Conservation (phyloP, 2,888 invertebrate genomes). For the Caenorhabditis plicata region DNA sequence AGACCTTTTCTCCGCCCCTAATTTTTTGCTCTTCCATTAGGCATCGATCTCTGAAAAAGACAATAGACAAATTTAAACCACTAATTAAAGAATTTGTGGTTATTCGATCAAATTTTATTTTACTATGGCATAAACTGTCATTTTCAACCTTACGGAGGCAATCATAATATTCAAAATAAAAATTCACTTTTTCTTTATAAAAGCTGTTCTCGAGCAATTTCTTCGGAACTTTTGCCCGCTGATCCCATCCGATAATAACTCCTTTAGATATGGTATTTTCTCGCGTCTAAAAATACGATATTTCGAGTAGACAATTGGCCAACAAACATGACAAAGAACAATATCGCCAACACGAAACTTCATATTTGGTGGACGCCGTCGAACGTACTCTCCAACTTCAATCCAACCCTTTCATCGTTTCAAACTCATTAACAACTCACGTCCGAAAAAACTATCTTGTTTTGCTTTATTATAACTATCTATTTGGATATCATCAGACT, state of each 20-base stretch:
- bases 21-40: too few relatives aligned
- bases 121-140: neutral
- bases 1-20: too few relatives aligned
- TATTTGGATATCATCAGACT: constrained; percentile 1
- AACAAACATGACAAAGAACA: constrained; percentile 66
- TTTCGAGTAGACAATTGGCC: neutral
- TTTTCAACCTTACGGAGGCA: too few relatives aligned
- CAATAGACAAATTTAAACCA: too few relatives aligned
- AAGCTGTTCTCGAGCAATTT: constrained; percentile 66
- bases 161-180: neutral
- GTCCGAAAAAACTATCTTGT: constrained; percentile 11
- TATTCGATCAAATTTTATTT: neutral
- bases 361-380: constrained; percentile 66
- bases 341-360: constrained; percentile 71
- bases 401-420: neutral
- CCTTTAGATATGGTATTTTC: constrained; percentile 66
- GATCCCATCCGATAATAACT: constrained; percentile 71
- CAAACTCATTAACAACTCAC: neutral
- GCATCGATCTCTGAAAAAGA: too few relatives aligned
- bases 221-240: constrained; percentile 68
- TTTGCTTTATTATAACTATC: constrained; percentile 1
- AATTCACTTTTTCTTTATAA: constrained; percentile 2
- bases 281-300: neutral
- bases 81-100: too few relatives aligned
- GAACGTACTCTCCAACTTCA: constrained; percentile 23